Percentiles rank a stretch among this genome's conserved stretches.
phyloP scores from a whole-genome alignment of 1,140 invertebrate species.

The Drosophila santomea region DNA sequence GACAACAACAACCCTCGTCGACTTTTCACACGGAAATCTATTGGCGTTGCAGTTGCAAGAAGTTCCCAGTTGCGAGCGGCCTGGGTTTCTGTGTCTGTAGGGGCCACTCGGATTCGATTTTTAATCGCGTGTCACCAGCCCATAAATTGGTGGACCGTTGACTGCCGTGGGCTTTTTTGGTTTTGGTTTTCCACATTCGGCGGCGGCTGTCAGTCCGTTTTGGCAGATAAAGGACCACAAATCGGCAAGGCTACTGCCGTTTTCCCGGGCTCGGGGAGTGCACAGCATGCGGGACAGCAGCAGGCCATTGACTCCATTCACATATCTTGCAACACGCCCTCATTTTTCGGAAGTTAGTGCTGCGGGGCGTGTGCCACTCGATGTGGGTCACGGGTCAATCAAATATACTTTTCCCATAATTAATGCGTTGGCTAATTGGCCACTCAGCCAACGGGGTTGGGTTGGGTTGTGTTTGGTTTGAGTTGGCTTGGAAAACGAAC shows the following conservation, averaged over 20 bases:
- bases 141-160: conserved; percentile 65
- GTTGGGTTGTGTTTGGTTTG: not conserved
- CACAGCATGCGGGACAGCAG: conserved; percentile 58
- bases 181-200: conserved; percentile 23
- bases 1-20: conserved; percentile 35
- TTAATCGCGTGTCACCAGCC: conserved; percentile 69
- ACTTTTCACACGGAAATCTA: conserved; percentile 57
- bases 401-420: conserved; percentile 46
- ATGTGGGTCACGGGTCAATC: conserved; percentile 81
- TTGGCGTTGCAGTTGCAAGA: conserved; percentile 31
- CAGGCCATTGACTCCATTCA: conserved; percentile 65
- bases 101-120: conserved; percentile 56
- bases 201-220: conserved; percentile 20
- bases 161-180: conserved; percentile 26
- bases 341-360: conserved; percentile 32
- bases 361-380: conserved; percentile 63
- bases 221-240: conserved; percentile 56
- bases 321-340: conserved; percentile 32
- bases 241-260: conserved; percentile 55
- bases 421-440: conserved; percentile 57
- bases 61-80: not conserved
- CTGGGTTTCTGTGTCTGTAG: conserved; percentile 7
- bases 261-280: not conserved
- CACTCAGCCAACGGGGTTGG: conserved; percentile 25
- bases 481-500: not conserved